Percentiles rank a stretch among this genome's conserved stretches.
Conservation (phyloP, 1,140 invertebrate species). For the Drosophila rufa region DNA sequence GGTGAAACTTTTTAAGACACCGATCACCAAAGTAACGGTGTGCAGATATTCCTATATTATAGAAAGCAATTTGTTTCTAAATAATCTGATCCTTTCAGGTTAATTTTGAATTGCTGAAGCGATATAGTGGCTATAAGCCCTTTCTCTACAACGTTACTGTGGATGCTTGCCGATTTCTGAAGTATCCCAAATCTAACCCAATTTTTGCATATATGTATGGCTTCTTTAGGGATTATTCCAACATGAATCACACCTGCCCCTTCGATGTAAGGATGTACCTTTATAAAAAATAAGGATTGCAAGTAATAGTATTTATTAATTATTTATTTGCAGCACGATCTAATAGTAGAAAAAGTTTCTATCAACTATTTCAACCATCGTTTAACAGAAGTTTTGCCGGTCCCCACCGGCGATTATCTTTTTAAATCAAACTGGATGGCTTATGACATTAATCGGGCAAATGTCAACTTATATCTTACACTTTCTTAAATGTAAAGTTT, state of each 20-base stretch:
- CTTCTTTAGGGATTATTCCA: neutral
- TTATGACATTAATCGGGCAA: neutral
- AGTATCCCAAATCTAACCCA: slow-evolving; percentile 7
- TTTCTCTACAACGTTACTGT: slow-evolving; percentile 32
- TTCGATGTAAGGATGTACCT: slow-evolving; percentile 1
- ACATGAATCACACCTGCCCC: slow-evolving; percentile 23
- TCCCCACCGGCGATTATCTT: slow-evolving; percentile 7
- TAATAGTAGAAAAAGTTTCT: neutral
- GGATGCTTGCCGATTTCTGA: slow-evolving; percentile 20
- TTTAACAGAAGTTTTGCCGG: neutral
- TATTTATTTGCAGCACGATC: slow-evolving; percentile 5
- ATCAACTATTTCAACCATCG: neutral
- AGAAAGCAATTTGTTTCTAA: neutral
- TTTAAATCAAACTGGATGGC: slow-evolving; percentile 9
- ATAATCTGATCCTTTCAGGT: neutral
- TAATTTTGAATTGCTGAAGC: slow-evolving; percentile 7
- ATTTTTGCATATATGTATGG: neutral
- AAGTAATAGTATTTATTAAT: too few relatives aligned
- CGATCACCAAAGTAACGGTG: slow-evolving; percentile 7
- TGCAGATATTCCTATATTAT: neutral
- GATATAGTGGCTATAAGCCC: slow-evolving; percentile 12
- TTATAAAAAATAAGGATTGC: too few relatives aligned
- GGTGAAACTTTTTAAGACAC: neutral
- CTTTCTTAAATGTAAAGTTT: too few relatives aligned
- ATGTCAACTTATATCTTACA: slow-evolving; percentile 2